Evolutionary conservation across 2,888 invertebrate genomes (phyloP).

Genomic region (Eudasyphora cyanicolor): DNA sequence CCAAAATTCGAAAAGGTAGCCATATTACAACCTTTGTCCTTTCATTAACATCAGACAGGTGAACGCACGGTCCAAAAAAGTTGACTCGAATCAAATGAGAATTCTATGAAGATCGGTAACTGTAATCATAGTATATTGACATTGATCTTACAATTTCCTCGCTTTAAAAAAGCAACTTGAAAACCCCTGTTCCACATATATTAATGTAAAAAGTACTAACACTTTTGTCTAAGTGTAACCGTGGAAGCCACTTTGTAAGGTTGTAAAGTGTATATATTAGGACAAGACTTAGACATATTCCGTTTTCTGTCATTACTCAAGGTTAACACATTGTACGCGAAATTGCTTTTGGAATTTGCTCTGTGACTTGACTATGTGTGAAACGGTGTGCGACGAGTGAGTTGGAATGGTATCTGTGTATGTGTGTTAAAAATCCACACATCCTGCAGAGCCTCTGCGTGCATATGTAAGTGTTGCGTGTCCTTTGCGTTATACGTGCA

Average conservation of each 20-base stretch:
- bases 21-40: no score
- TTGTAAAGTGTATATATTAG: background rate
- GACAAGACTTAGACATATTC: background rate
- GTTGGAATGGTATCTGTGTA: no score
- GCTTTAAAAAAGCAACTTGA: no score
- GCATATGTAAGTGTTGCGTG: background rate
- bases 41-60: no score
- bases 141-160: no score
- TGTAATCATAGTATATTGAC: no score
- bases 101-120: no score
- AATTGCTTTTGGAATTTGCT: constrained; percentile 30
- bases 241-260: background rate
- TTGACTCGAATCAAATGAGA: no score
- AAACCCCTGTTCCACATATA: no score
- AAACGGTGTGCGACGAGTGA: background rate
- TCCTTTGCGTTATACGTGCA: background rate
- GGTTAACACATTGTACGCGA: constrained; percentile 30
- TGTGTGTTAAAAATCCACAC: constrained; percentile 2
- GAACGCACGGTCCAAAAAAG: no score
- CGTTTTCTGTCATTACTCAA: constrained; percentile 15
- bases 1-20: no score
- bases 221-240: background rate
- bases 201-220: no score
- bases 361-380: background rate
- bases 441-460: background rate